A percentile compares a stretch with the other conserved stretches of the same genome.
phyloP scores from a whole-genome alignment of 2,888 invertebrate genomes.

The Hyposoter didymator region DNA sequence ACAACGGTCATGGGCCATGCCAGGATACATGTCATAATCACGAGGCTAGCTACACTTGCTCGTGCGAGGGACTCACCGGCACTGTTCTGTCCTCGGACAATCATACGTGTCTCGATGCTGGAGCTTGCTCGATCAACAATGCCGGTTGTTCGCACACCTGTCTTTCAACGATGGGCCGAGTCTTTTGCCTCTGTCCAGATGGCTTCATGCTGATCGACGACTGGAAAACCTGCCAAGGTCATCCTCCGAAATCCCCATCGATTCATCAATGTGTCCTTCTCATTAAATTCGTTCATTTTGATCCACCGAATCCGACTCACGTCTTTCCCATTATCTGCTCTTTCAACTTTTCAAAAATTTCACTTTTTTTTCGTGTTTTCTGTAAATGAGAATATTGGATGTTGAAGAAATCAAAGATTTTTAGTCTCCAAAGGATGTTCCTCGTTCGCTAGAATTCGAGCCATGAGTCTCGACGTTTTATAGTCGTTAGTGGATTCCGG shows the following conservation, averaged over 20 bases:
- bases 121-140: constrained; percentile 85
- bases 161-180: constrained; percentile 86
- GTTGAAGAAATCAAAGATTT: not conserved
- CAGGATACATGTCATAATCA: constrained; percentile 88
- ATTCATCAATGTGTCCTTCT: constrained; percentile 37
- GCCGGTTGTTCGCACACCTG: constrained; percentile 88
- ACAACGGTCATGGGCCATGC: constrained; percentile 88
- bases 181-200: constrained; percentile 82
- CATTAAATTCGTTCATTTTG: not conserved
- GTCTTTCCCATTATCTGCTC: not conserved
- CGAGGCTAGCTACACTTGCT: constrained; percentile 86
- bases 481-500: constrained; percentile 16
- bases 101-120: constrained; percentile 86
- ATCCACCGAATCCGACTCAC: constrained; percentile 6
- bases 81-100: constrained; percentile 86
- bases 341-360: not conserved
- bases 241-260: constrained; percentile 41
- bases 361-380: not conserved
- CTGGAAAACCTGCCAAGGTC: constrained; percentile 83
- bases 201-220: constrained; percentile 82
- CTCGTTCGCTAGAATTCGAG: not conserved
- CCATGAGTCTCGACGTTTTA: not conserved
- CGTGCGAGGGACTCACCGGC: constrained; percentile 86
- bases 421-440: not conserved
- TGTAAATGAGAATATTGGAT: not conserved